phyloP scores from a whole-genome alignment of 2,888 invertebrate genomes.

The Artemia sinica region DNA sequence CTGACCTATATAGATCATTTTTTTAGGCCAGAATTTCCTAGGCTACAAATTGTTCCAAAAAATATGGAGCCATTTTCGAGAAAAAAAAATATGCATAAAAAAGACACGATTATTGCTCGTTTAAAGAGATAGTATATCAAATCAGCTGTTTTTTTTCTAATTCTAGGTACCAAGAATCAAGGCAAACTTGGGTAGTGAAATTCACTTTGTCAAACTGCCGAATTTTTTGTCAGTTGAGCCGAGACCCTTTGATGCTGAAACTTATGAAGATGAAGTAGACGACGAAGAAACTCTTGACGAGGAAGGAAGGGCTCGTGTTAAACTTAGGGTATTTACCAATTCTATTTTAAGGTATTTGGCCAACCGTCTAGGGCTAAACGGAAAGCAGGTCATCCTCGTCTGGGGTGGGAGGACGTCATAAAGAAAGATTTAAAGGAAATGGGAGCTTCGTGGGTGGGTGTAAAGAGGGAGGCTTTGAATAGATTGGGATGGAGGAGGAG shows the following conservation, averaged over 20 bases:
- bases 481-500: too few relatives aligned
- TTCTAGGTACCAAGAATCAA: slow-evolving; percentile 69
- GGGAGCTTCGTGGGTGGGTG: too few relatives aligned
- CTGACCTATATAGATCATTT: too few relatives aligned
- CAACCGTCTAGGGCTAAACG: too few relatives aligned
- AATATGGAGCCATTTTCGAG: too few relatives aligned
- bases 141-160: background rate
- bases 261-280: slow-evolving; percentile 96
- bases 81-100: too few relatives aligned
- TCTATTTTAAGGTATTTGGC: background rate
- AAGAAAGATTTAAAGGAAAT: too few relatives aligned
- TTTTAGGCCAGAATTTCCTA: too few relatives aligned
- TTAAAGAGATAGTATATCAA: background rate
- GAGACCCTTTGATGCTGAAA: slow-evolving; percentile 78
- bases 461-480: too few relatives aligned
- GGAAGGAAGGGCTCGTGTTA: slow-evolving; percentile 67
- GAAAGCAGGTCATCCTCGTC: too few relatives aligned
- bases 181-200: slow-evolving; percentile 73
- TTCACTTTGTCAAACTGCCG: slow-evolving; percentile 90
- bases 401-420: too few relatives aligned
- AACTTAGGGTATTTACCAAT: background rate
- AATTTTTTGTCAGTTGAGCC: slow-evolving; percentile 97
- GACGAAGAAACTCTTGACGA: slow-evolving; percentile 95
- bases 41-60: too few relatives aligned
- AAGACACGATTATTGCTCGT: background rate